A percentile compares a stretch with the other conserved stretches of the same genome.
phyloP scores from a whole-genome alignment of 2,113 vertebrate species.

The Nipponia nippon region DNA sequence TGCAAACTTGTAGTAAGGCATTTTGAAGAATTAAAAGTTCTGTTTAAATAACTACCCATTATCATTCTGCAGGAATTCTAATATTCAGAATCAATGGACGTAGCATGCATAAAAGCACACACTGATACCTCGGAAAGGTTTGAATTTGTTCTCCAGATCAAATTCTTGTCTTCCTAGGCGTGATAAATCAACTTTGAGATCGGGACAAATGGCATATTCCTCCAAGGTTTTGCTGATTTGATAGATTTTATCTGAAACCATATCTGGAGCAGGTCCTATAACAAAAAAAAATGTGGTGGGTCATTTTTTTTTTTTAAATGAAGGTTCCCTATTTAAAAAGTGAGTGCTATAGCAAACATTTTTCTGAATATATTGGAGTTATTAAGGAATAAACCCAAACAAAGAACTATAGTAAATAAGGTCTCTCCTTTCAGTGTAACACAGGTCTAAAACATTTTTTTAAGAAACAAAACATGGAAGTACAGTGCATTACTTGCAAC shows the following conservation, averaged over 20 bases:
- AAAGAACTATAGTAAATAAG: background rate
- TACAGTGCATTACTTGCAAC: background rate
- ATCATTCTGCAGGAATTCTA: background rate
- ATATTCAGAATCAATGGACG: background rate
- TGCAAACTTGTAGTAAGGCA: background rate
- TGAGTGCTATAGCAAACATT: background rate
- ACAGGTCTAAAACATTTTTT: background rate
- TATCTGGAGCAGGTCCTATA: constrained; percentile 90
- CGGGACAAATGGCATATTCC: constrained; percentile 94
- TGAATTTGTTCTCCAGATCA: constrained; percentile 99
- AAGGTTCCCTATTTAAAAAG: background rate
- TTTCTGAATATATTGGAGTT: background rate
- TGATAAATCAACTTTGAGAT: constrained; percentile 92
- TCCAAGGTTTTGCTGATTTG: constrained; percentile 97
- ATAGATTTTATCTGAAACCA: constrained; percentile 91
- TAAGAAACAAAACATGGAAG: background rate
- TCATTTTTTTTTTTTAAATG: background rate
- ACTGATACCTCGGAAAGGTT: constrained; percentile 92
- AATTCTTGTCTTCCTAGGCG: constrained; percentile 95
- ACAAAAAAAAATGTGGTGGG: background rate
- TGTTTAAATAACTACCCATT: background rate
- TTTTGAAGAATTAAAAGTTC: background rate
- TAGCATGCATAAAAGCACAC: background rate
- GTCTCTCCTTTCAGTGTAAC: background rate
- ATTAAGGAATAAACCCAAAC: background rate